Base-by-base conservation (phyloP, 2,113 vertebrate genomes). In the Dasyornis broadbenti region DNA sequence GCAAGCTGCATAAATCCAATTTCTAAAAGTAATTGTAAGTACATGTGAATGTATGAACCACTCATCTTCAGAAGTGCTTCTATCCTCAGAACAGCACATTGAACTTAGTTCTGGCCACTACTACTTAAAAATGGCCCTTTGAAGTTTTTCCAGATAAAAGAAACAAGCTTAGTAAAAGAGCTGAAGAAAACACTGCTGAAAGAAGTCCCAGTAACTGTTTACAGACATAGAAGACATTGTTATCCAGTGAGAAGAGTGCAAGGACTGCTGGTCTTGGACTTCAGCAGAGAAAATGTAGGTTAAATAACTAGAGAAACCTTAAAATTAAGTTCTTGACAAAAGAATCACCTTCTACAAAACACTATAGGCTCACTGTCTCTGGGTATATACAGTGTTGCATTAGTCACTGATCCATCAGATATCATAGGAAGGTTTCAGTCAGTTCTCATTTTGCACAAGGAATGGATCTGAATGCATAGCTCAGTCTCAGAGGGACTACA, bases 361-460 rank as follows among this genome's bases (percentile, higher is more conserved):
- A 70, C 54, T 63, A 7, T 8, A 69, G 70, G 64, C 84, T 88
- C 57, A 54, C 53, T 68, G 42, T 91, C 54, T 95, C 61, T 52
- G 47, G 47, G 33, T 70, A 68, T 33, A n/a, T 49, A 16, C 70
- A 85, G 54, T 49, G 61, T 44, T 96, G 69, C 81, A 87, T 96
- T 96, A 97, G 96, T 96, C 92, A 96, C 82, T 50, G 86, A 94
- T 97, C 94, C 92, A 89, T 37, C 53, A 89, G 59, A 83, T 57
- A 77, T 90, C 82, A 77, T 22, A 85, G 39, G 64, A 95, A 86
- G n/a, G 28, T 93, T 90, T 95, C 63, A 49, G 35, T 85, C 50
- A 82, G 23, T 68, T 80, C n/a, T 87, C 26, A 27, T 78, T 93
- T 82, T 82, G 47, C 76, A 71, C 24, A 78, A 40, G 47, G 78